Evolutionary conservation across 2,888 invertebrate species (phyloP).

Genomic region (Meteorus cinctellus): DNA sequence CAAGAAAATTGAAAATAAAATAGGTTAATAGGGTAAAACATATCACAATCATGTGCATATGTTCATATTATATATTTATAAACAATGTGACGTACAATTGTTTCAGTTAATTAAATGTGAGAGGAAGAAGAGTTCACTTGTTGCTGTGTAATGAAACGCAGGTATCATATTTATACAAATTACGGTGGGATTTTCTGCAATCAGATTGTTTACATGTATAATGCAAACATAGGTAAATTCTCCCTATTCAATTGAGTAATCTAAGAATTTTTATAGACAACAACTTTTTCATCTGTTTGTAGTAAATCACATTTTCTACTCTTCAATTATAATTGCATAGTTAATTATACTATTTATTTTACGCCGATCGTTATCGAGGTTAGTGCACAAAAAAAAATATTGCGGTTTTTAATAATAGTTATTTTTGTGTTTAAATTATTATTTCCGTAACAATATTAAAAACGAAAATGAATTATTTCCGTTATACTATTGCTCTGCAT

Average conservation of each 20-base stretch:
- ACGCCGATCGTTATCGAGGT: conserved; percentile 24
- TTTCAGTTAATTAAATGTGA: conserved; percentile 15
- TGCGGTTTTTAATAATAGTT: neutral
- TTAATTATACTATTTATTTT: conserved; percentile 7
- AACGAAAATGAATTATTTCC: neutral
- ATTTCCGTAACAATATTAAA: neutral
- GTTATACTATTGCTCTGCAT: neutral
- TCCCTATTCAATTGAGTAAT: neutral
- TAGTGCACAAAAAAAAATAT: conserved; percentile 21
- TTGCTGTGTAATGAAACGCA: conserved; percentile 14
- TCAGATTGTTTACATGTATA: neutral
- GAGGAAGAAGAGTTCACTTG: conserved; percentile 18
- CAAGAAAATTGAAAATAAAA: neutral
- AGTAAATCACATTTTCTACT: neutral
- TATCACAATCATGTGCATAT: neutral
- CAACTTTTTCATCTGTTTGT: neutral
- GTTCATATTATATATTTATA: neutral
- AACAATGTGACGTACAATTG: conserved; percentile 14
- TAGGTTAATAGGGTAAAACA: conserved; percentile 24
- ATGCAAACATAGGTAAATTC: neutral
- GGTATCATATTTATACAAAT: conserved; percentile 8
- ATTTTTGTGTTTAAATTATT: neutral
- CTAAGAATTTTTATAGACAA: neutral
- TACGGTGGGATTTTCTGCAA: conserved; percentile 13
- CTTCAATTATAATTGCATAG: neutral